These are phyloP conservation scores for Eupithecia insigniata DNA, from an alignment of 2,888 invertebrate species.

Conservation along the genomic window DNA sequence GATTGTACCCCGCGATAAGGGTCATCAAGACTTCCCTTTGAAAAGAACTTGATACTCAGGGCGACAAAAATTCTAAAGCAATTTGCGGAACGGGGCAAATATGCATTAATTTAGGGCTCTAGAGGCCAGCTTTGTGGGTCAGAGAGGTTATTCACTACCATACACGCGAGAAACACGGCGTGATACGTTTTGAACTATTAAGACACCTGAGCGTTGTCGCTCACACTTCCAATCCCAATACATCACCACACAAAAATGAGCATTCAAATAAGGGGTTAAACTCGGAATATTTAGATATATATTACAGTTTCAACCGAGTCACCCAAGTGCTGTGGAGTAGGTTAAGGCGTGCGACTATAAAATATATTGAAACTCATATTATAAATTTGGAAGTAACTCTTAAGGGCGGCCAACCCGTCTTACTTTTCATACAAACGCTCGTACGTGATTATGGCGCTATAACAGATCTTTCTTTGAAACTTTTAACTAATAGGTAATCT, in stretches of 20 bases:
- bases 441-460: no score
- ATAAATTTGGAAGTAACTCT: neutral
- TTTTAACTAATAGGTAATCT: no score
- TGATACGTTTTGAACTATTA: neutral
- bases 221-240: neutral
- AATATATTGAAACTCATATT: neutral
- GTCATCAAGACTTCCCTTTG: conserved; percentile 29
- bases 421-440: no score
- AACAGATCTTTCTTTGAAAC: no score
- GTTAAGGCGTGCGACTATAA: no score
- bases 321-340: neutral
- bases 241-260: neutral
- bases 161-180: conserved; percentile 5
- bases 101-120: conserved; percentile 41
- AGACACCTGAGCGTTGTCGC: neutral
- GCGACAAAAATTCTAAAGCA: conserved; percentile 39
- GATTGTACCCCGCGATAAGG: conserved; percentile 25
- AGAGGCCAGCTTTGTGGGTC: conserved; percentile 45
- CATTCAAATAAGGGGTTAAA: neutral
- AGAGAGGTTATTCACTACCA: conserved; percentile 27
- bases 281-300: neutral
- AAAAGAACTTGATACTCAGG: conserved; percentile 21
- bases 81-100: conserved; percentile 39
- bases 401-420: no score
- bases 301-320: neutral